Evolutionary conservation across 2,888 invertebrate species (phyloP).

Genomic region (Chalcosyrphus nemorum): DNA sequence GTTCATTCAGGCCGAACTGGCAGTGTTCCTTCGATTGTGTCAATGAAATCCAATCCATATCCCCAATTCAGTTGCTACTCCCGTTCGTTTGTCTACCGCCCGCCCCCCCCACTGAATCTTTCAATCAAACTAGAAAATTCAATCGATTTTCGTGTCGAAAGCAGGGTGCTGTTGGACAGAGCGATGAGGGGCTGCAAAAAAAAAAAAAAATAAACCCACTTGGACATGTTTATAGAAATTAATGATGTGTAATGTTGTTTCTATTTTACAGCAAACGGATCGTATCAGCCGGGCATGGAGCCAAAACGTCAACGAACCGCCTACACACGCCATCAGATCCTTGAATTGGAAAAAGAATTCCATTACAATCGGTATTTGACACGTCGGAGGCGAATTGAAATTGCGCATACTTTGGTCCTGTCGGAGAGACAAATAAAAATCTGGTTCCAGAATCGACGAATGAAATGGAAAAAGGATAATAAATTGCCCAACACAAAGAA

Average conservation of each 20-base stretch:
- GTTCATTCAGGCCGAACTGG: slow-evolving; percentile 75
- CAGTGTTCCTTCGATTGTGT: slow-evolving; percentile 73
- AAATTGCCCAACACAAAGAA: slow-evolving; percentile 84
- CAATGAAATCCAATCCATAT: slow-evolving; percentile 61
- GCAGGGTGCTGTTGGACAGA: slow-evolving; percentile 7
- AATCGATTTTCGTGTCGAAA: slow-evolving; percentile 57
- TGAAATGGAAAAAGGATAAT: slow-evolving; percentile 93
- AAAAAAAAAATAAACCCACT: slow-evolving; percentile 22
- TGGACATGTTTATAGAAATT: slow-evolving; percentile 64
- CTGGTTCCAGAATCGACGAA: slow-evolving; percentile 93
- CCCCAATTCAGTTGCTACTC: slow-evolving; percentile 1
- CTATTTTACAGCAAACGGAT: slow-evolving; percentile 91
- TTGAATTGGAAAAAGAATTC: slow-evolving; percentile 98
- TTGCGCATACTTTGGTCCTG: slow-evolving; percentile 96
- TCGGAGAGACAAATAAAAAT: slow-evolving; percentile 95
- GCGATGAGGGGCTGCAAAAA: background rate
- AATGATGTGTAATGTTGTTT: slow-evolving; percentile 77
- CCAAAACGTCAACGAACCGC: slow-evolving; percentile 98
- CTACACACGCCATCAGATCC: slow-evolving; percentile 98
- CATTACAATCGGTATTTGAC: slow-evolving; percentile 98
- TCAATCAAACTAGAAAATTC: slow-evolving; percentile 66
- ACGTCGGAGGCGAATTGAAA: slow-evolving; percentile 96
- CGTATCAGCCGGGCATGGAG: slow-evolving; percentile 95
- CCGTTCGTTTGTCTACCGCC: background rate
- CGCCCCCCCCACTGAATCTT: slow-evolving; percentile 37